Evolutionary conservation across 2,797 vertebrate species (phyloP), one percentile per base, ranked within the genome.

Genomic region (Sebastes vulpes): DNA sequence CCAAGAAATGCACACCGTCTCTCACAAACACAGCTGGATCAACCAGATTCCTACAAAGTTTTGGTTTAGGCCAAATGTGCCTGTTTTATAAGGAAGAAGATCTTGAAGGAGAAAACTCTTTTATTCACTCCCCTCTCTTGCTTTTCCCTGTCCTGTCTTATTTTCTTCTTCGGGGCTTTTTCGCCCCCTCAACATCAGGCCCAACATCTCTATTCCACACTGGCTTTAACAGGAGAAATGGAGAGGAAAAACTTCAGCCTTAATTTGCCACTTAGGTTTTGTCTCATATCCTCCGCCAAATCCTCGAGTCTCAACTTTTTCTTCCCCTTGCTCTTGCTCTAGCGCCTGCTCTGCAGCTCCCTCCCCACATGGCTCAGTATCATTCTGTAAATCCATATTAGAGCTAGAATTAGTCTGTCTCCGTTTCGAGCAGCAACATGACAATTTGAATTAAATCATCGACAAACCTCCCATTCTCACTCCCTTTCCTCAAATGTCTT

Each of bases 391-490:
- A 86, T 73, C 82, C 75, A 80, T 28, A 83, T 65, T 83, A 80
- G 69, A 76, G 59, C 59, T 32, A 18, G 64, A 89, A 77, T 87
- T 76, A 71, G 32, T 48, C 61, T 26, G 81, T 75, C 79, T 84
- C 72, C 29, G 14, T 86, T 89, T 88, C 56, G 65, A 82, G 75
- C 69, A 60, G 72, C 61, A 75, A 92, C 83, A 84, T 68, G 88
- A 86, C 88, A 78, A 83, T 90, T 86, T 89, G 60, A 92, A 92
- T 93, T 68, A 91, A 92, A 90, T 92, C 89, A 86, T 78, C 1
- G 4, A n/a, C 58, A n/a, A 52, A 32, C 64, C 74, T 71, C 73
- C 65, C 59, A 50, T 59, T 73, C 25, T 35, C 18, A 23, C 60
- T 68, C 50, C 54, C n/a, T 66, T 66, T 42, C 65, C 46, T 65